phyloP scores from a whole-genome alignment of 2,113 vertebrate genomes.

The Microcebus murinus region DNA sequence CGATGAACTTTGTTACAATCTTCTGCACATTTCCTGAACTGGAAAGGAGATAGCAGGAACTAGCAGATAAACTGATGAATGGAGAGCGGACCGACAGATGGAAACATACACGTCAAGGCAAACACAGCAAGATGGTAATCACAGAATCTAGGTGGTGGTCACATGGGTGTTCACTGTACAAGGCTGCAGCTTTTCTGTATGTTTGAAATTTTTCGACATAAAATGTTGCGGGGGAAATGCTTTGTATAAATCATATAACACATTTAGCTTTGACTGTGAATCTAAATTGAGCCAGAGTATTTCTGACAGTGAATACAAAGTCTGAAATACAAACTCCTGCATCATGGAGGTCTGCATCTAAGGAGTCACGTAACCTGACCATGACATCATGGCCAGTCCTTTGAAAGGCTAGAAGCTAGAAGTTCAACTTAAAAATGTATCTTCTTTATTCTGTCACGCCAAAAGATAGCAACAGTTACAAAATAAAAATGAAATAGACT shows the following conservation, averaged over 20 bases:
- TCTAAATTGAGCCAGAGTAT: background rate
- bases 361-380: background rate
- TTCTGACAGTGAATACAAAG: background rate
- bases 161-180: background rate
- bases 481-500: background rate
- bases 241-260: background rate
- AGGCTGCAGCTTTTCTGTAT: background rate
- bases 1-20: background rate
- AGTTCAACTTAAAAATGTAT: background rate
- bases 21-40: background rate
- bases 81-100: background rate
- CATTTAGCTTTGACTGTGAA: background rate
- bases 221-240: background rate
- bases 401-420: background rate
- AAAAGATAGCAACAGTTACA: background rate
- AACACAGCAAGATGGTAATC: accelerated
- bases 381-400: background rate
- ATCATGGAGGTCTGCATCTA: background rate
- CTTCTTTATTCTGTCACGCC: background rate
- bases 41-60: background rate
- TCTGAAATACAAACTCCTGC: background rate
- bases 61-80: background rate
- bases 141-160: background rate
- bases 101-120: background rate
- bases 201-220: background rate